A percentile compares a stretch with the other conserved stretches of the same genome.
Evolutionary conservation across 2,797 vertebrate genomes (phyloP).

Genomic region (Smutsia temminckii): DNA sequence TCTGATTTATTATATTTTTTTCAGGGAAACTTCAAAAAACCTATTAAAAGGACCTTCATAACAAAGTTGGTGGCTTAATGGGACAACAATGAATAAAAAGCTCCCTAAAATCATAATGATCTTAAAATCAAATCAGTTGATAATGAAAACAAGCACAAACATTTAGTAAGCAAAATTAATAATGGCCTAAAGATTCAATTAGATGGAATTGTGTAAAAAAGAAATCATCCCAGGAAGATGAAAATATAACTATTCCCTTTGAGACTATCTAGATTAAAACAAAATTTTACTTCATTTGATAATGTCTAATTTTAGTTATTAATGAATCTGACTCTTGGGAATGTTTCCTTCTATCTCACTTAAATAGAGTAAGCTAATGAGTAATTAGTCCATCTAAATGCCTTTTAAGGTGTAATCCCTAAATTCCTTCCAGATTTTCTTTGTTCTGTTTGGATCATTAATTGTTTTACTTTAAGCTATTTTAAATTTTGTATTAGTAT

Average conservation of each 20-base stretch:
- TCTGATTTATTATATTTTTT: background rate
- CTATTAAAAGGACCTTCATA: background rate
- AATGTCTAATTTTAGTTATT: constrained; percentile 77
- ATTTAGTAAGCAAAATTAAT: constrained; percentile 34
- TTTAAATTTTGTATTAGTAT: constrained; percentile 56
- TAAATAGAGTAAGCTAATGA: constrained; percentile 60
- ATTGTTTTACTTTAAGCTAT: constrained; percentile 52
- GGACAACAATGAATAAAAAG: background rate
- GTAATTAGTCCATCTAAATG: constrained; percentile 57
- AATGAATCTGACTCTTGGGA: constrained; percentile 64
- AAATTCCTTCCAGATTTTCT: background rate
- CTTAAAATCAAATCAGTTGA: background rate
- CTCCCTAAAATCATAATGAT: background rate
- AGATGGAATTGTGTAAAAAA: background rate
- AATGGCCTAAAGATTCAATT: background rate
- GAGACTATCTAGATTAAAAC: constrained; percentile 60
- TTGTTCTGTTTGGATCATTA: constrained; percentile 16
- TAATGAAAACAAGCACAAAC: background rate
- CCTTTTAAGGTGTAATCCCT: constrained; percentile 47
- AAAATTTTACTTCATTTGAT: constrained; percentile 68
- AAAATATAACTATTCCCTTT: constrained; percentile 47
- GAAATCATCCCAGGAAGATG: constrained; percentile 5
- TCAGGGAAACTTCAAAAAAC: background rate
- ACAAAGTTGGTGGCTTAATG: background rate
- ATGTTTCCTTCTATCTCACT: constrained; percentile 42